Percentiles rank a stretch among this genome's conserved stretches.
phyloP scores from a whole-genome alignment of 2,888 invertebrate species.

The Chelonus formosanus region DNA sequence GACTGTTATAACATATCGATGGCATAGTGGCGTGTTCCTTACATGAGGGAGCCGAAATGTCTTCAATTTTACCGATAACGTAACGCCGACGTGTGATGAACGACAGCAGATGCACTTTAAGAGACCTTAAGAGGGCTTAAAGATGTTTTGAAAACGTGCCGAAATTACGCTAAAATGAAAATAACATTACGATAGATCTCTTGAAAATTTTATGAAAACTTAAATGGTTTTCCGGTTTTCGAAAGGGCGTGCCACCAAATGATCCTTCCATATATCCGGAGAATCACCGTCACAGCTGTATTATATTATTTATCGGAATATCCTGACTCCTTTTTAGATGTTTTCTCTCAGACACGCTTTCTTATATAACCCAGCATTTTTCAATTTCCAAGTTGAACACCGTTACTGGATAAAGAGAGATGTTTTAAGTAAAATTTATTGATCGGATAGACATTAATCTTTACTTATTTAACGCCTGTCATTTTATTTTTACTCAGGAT shows the following conservation, averaged over 20 bases:
- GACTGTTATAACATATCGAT: too few relatives aligned
- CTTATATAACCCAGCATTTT: too few relatives aligned
- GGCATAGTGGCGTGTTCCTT: slow-evolving; percentile 19
- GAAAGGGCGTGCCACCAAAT: slow-evolving; percentile 6
- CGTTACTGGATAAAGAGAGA: too few relatives aligned
- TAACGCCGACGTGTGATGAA: slow-evolving; percentile 37
- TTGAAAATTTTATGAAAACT: slow-evolving; percentile 21
- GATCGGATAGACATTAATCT: too few relatives aligned
- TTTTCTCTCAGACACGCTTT: not conserved
- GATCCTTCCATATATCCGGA: not conserved
- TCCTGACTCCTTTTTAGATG: too few relatives aligned
- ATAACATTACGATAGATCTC: slow-evolving; percentile 27
- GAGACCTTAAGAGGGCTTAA: slow-evolving; percentile 40
- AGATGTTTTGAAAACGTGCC: slow-evolving; percentile 59
- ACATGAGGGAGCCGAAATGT: slow-evolving; percentile 30
- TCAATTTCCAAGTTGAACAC: too few relatives aligned
- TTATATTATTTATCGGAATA: not conserved
- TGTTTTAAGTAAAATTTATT: too few relatives aligned
- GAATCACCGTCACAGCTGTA: too few relatives aligned
- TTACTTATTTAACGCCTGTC: too few relatives aligned
- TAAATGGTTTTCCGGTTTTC: slow-evolving; percentile 18
- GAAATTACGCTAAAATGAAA: slow-evolving; percentile 48
- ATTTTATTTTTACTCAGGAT: too few relatives aligned
- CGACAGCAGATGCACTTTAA: slow-evolving; percentile 49
- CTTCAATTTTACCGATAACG: slow-evolving; percentile 49